Evolutionary conservation across 2,113 vertebrate genomes (phyloP).

Genomic region (Ranitomeya imitator): DNA sequence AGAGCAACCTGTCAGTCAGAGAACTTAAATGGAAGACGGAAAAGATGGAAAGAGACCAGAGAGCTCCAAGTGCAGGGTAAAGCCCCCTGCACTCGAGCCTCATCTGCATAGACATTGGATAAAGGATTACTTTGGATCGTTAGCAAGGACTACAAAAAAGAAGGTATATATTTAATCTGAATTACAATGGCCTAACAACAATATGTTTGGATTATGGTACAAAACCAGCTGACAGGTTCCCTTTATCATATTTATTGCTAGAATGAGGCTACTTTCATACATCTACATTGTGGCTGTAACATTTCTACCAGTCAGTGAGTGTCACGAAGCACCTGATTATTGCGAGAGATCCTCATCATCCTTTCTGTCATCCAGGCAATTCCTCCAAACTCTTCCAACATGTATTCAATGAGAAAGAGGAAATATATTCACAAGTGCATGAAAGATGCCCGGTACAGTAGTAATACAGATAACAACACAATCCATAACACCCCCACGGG

Average conservation of each 20-base stretch:
- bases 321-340: neutral
- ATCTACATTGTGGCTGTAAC: neutral
- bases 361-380: neutral
- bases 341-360: neutral
- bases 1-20: too few species aligned
- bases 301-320: neutral
- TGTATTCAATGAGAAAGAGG: neutral
- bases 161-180: too few species aligned
- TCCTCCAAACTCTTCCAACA: neutral
- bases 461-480: conserved; percentile 10
- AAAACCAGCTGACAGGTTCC: too few species aligned
- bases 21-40: too few species aligned
- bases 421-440: neutral
- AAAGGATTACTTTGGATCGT: too few species aligned
- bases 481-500: conserved; percentile 4
- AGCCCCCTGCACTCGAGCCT: too few species aligned
- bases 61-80: too few species aligned
- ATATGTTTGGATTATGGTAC: too few species aligned
- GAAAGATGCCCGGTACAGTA: neutral
- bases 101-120: too few species aligned
- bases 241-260: neutral
- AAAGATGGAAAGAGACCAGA: too few species aligned
- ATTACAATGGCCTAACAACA: too few species aligned
- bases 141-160: too few species aligned
- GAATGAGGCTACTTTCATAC: neutral